A percentile compares a stretch with the other conserved stretches of the same genome.
Conservation (phyloP, 2,113 vertebrate genomes). For the Trematomus loennbergii region DNA sequence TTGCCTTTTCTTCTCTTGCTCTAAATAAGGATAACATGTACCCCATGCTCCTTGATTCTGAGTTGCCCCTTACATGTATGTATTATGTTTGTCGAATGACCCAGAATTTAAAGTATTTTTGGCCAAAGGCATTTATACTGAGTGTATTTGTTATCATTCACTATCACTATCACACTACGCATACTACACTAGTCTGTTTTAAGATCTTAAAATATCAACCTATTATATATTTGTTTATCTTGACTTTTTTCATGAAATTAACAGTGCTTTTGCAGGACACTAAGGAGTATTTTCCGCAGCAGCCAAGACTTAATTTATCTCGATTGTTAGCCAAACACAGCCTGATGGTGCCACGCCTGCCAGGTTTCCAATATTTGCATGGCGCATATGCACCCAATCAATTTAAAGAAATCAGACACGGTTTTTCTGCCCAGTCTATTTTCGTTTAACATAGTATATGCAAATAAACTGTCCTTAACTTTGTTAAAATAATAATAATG, state of each 20-base stretch:
- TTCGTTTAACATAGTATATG: no score
- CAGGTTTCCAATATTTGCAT: background rate
- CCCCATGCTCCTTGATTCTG: constrained; percentile 30
- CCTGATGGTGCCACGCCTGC: background rate
- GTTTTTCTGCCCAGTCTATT: no score
- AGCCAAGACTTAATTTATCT: background rate
- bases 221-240: background rate
- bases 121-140: no score
- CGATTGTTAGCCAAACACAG: background rate
- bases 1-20: constrained; percentile 34
- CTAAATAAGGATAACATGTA: constrained; percentile 55
- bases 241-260: background rate
- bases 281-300: background rate
- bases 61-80: background rate
- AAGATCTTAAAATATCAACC: background rate
- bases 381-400: background rate
- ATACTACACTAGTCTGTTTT: background rate
- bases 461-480: no score
- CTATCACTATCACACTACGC: background rate
- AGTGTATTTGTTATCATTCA: constrained; percentile 3
- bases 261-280: background rate
- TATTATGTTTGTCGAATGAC: no score
- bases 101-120: no score
- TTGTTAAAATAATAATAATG: no score
- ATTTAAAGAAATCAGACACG: no score